Evolutionary conservation across 2,888 invertebrate genomes (phyloP).

Genomic region (Platycnemis pennipes): DNA sequence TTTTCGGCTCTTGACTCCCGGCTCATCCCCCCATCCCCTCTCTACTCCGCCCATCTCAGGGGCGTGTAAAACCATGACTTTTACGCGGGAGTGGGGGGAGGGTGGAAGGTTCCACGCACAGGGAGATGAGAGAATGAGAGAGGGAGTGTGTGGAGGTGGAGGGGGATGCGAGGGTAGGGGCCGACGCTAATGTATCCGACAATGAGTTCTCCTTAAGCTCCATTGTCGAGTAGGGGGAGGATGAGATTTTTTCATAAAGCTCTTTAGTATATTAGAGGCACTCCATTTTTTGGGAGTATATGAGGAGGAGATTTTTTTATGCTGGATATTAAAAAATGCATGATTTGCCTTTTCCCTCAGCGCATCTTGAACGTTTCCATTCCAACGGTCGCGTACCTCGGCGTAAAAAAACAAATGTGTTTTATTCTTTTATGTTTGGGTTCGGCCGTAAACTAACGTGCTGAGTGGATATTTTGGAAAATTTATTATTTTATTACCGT

Average conservation of each 20-base stretch:
- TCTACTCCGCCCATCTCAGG: not conserved
- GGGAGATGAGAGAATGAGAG: no score
- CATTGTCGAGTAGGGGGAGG: conserved; percentile 6
- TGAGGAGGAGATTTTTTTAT: not conserved
- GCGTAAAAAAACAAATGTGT: not conserved
- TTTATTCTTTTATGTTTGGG: not conserved
- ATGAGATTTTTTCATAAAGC: conserved; percentile 54
- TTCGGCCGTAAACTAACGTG: conserved; percentile 8
- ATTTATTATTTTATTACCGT: conserved; percentile 6
- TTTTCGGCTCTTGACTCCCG: not conserved
- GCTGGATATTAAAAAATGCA: conserved; percentile 31
- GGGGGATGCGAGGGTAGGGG: not conserved
- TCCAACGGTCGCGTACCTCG: not conserved
- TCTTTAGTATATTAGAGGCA: conserved; percentile 40
- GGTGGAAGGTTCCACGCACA: not conserved
- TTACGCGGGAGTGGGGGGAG: not conserved
- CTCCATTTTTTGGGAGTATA: conserved; percentile 21
- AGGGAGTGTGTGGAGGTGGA: not conserved
- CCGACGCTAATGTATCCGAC: conserved; percentile 22
- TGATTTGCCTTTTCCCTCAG: not conserved
- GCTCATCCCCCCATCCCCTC: not conserved
- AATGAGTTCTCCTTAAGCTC: conserved; percentile 42
- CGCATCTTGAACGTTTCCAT: not conserved
- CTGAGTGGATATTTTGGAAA: conserved; percentile 12
- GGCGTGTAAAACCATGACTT: not conserved